Base-by-base conservation (phyloP, 2,113 vertebrate genomes). In the Psettodes erumei region DNA sequence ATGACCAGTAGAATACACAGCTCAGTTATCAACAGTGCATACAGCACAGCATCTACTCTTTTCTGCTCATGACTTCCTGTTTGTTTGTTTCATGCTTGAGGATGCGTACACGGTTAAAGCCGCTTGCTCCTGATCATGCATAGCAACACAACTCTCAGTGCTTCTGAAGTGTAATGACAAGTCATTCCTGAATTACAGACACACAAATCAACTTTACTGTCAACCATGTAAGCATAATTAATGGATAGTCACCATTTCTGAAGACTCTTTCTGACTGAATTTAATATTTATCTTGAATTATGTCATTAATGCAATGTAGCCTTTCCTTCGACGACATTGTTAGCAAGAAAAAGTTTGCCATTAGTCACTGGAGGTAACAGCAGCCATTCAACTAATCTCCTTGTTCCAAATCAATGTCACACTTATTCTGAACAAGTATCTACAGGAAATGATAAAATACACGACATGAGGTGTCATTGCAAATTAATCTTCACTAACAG, bases 1-100 rank as follows among this genome's bases (percentile, higher is more conserved):
- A 65, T 18, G 54, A 59, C 28, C 10, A 9, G 58, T 53, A 60
- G 43, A 61, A 55, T 53, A 53, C 38, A 47, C 23, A 33, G 16
- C 40, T 50, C 43, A 60, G 16, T 66, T 45, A 27, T 55, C 32
- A 69, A 30, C 15, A 12, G 15, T 0, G 18, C 16, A 18, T 33
- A 18, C n/a, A 25, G n/a, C 1, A 48, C 25, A 58, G 42, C 19
- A 3, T 48, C 15, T 10, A n/a, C 12, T 51, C 33, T 27, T 28
- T 33, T 35, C 5, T 40, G 30, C 21, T 0, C 30, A 16, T 28
- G 25, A 8, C 25, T 43, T 54, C n/a, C 6, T 4, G 27, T 50
- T n/a, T 12, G 4, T 23, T 19, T 13, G 15, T 45, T 21, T 30
- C 3, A 10, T 43, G 27, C 13, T 50, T 59, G 13, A 27, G 8